Percentiles rank a stretch among this genome's conserved stretches.
Conservation (phyloP, 2,113 vertebrate species). For the Poeciliopsis prolifica region DNA sequence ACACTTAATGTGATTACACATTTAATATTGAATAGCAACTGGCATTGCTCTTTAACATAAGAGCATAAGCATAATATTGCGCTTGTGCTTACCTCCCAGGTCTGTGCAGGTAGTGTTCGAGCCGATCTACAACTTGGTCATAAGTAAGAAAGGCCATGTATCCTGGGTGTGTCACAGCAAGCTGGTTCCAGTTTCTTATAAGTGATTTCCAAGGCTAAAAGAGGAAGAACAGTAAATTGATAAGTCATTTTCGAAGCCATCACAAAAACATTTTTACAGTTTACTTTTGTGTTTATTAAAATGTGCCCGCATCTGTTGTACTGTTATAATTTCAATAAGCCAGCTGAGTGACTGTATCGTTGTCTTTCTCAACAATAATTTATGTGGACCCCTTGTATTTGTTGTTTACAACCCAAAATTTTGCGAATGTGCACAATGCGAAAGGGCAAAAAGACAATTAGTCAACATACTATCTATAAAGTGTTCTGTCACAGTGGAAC, state of each 20-base stretch:
- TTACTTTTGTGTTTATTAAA: neutral
- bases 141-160: slow-evolving; percentile 94
- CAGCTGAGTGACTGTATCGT: no score
- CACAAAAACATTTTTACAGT: neutral
- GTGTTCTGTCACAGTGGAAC: no score
- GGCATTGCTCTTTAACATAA: neutral
- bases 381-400: no score
- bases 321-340: neutral
- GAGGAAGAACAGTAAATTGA: neutral
- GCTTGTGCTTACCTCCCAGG: slow-evolving; percentile 82
- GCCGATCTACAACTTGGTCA: slow-evolving; percentile 81
- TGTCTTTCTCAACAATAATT: no score
- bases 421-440: no score
- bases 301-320: neutral
- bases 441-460: no score
- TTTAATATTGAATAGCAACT: neutral
- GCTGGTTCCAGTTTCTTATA: slow-evolving; percentile 87
- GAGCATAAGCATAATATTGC: neutral
- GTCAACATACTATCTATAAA: no score
- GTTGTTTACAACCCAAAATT: no score
- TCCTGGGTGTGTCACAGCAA: slow-evolving; percentile 87
- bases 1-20: neutral
- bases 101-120: slow-evolving; percentile 80
- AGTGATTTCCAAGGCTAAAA: slow-evolving; percentile 85
- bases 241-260: neutral